Evolutionary conservation across 2,113 vertebrate genomes (phyloP), one percentile per base, ranked within the genome.

Genomic region (Cyprinodon tularosa): DNA sequence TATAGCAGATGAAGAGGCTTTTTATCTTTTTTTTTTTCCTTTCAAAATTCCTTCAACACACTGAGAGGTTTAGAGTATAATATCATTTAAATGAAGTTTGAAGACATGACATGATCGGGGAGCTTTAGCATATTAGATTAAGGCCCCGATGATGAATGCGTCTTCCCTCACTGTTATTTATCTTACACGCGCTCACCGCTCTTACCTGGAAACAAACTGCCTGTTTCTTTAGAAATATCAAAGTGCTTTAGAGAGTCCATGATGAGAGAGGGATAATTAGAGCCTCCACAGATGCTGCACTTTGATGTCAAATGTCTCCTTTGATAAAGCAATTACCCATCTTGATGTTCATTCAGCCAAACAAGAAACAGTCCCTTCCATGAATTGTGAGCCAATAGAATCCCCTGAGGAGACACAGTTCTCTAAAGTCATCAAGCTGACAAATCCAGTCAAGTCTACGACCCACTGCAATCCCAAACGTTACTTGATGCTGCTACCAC

Each of bases 141-240:
- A 0, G 0, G 42, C 65, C 71, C 62, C 38, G 59, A 48, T 57
- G n/a, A 79, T 71, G 12, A 76, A 76, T 11, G 39, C 12, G 17
- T 48, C n/a, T 80, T 22, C 72, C 71, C 12, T 48, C 53, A 67
- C 0, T 37, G 9, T 22, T 69, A 29, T 17, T 36, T 72, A 3
- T 62, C 20, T n/a, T n/a, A 39, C 14, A 22, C 22, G 7, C 50
- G 2, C 7, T 57, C 20, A 53, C 57, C 4, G 62, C 67, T 83
- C 93, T 93, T 92, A 94, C 94, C 94, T 93, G 91, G 89, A 63
- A 92, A 86, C 65, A 88, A 78, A 88, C 73, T 80, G 72, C 86
- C 42, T 15, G 57, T 79, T 64, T 87, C 86, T 77, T 84, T 89
- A 42, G 81, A 61, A 81, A 78, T 89, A 83, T 87, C 72, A 74